These are phyloP conservation scores for Drosophila mayri DNA, from an alignment of 1,140 invertebrate species.

Conservation along the genomic window DNA sequence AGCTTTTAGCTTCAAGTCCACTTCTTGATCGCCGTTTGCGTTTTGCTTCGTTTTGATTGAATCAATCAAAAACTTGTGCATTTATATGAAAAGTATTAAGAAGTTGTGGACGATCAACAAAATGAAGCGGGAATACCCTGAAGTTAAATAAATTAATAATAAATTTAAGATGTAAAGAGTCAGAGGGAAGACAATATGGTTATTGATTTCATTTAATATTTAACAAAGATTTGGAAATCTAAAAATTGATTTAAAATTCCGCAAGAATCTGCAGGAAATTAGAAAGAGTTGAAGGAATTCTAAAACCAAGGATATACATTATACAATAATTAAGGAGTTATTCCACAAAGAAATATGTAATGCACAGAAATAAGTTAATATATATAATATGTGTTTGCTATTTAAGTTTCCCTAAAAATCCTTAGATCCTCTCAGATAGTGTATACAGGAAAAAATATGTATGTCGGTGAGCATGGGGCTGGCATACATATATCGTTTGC, in stretches of 20 bases:
- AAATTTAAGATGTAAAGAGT: neutral
- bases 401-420: neutral
- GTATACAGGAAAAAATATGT: constrained; percentile 13
- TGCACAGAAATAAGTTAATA: neutral
- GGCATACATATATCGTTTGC: constrained; percentile 73
- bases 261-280: neutral
- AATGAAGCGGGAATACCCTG: constrained; percentile 34
- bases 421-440: neutral
- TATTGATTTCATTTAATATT: neutral
- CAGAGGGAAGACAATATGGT: too few relatives aligned
- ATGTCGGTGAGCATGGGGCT: constrained; percentile 9
- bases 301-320: neutral
- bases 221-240: neutral
- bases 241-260: neutral
- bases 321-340: neutral
- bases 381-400: neutral
- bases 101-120: neutral
- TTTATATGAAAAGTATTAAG: constrained; percentile 61
- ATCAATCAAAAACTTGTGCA: constrained; percentile 81
- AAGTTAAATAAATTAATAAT: constrained; percentile 15
- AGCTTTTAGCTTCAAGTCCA: constrained; percentile 36
- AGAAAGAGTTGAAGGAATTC: neutral
- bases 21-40: constrained; percentile 55
- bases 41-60: constrained; percentile 79
- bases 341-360: neutral